A percentile compares a stretch with the other conserved stretches of the same genome.
Conservation (phyloP, 2,888 invertebrate species). For the Bembecia ichneumoniformis region DNA sequence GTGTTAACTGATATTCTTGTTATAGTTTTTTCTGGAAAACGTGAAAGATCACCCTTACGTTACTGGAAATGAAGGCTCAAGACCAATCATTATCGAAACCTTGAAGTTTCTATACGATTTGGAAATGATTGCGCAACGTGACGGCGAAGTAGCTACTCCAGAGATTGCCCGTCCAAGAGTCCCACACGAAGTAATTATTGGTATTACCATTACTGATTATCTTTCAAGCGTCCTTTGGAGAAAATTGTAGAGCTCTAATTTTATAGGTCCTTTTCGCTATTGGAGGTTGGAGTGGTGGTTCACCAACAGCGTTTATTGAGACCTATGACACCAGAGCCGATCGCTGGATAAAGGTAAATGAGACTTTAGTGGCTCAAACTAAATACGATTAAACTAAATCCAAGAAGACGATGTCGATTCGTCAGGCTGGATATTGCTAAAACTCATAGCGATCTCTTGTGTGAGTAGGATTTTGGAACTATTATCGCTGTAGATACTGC, state of each 20-base stretch:
- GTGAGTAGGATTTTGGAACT: too few species aligned
- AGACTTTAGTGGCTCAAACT: background rate
- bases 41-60: conserved; percentile 92
- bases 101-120: conserved; percentile 92
- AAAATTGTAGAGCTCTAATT: conserved; percentile 2
- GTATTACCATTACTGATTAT: background rate
- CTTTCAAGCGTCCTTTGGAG: background rate
- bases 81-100: conserved; percentile 91
- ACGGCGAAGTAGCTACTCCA: conserved; percentile 87
- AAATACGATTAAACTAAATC: too few species aligned
- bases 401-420: too few species aligned
- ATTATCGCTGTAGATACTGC: too few species aligned
- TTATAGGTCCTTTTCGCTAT: conserved; percentile 80
- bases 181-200: conserved; percentile 78
- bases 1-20: conserved; percentile 6
- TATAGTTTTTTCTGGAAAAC: conserved; percentile 90
- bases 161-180: conserved; percentile 86
- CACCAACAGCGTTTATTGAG: conserved; percentile 84
- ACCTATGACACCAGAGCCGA: conserved; percentile 92
- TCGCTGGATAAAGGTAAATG: conserved; percentile 82
- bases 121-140: conserved; percentile 86
- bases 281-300: conserved; percentile 75
- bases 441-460: too few species aligned
- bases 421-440: too few species aligned
- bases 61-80: conserved; percentile 83